Evolutionary conservation across 1,140 invertebrate genomes (phyloP).

Genomic region (Spodoptera frugiperda): DNA sequence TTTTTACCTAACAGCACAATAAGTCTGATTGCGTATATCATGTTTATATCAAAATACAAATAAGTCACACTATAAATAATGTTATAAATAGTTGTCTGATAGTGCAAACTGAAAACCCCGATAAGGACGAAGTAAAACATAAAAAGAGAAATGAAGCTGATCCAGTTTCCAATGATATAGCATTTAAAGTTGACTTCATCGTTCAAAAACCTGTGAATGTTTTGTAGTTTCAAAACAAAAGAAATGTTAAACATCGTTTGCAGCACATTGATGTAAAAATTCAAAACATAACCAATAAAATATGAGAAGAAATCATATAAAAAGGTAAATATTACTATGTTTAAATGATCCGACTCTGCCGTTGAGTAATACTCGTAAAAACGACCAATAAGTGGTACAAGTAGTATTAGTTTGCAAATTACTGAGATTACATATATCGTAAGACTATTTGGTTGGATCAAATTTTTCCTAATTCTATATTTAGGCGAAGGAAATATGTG

Average conservation of each 20-base stretch:
- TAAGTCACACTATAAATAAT: not conserved
- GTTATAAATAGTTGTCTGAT: too few relatives aligned
- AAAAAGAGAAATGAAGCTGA: not conserved
- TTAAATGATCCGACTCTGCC: too few relatives aligned
- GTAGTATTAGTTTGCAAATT: too few relatives aligned
- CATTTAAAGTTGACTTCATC: not conserved
- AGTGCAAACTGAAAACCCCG: too few relatives aligned
- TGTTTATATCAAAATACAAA: not conserved
- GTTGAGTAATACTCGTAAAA: too few relatives aligned
- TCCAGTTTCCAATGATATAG: not conserved
- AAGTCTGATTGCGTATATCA: not conserved
- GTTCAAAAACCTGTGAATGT: constrained; percentile 1
- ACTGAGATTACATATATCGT: too few relatives aligned
- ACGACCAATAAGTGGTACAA: too few relatives aligned
- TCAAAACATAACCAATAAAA: not conserved
- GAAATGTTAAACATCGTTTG: not conserved
- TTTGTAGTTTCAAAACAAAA: not conserved
- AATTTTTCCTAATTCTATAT: not conserved
- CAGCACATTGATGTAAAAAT: not conserved
- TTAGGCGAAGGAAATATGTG: not conserved
- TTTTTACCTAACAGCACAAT: not conserved
- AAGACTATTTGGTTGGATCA: not conserved
- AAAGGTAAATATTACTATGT: not conserved
- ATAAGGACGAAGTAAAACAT: too few relatives aligned
- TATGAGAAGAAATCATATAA: not conserved